A percentile compares a stretch with the other conserved stretches of the same genome.
Evolutionary conservation across 2,797 vertebrate species (phyloP).

Genomic region (Acipenser oxyrinchus): DNA sequence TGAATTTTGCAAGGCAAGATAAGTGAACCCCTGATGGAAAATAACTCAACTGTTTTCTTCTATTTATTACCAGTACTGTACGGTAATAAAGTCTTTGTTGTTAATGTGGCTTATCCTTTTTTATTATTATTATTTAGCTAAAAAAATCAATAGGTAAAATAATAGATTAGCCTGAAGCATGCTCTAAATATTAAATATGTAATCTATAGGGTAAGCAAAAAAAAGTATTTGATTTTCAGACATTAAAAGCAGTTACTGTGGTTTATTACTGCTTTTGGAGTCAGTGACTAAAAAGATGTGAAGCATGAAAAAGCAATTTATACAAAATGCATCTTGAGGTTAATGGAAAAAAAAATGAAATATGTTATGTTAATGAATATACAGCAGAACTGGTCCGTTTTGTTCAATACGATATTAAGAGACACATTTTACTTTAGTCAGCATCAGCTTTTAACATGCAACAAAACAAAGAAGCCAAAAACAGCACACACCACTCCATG

Average conservation of each 20-base stretch:
- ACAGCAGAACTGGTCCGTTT: background rate
- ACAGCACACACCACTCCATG: too few relatives aligned
- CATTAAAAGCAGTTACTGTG: background rate
- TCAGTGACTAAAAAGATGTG: background rate
- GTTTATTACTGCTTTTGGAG: background rate
- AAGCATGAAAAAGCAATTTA: background rate
- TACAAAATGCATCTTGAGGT: background rate
- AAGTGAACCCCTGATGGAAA: background rate
- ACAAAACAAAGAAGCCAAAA: too few relatives aligned
- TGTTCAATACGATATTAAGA: background rate
- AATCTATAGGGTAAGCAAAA: background rate
- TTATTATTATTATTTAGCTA: too few relatives aligned
- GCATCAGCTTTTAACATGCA: background rate
- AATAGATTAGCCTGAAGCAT: background rate
- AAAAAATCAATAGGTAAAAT: too few relatives aligned
- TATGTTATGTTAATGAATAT: too few relatives aligned
- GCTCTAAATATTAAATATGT: background rate
- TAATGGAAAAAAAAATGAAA: background rate
- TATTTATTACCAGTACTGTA: background rate
- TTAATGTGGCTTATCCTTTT: background rate
- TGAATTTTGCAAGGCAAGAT: background rate
- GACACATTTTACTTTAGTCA: background rate
- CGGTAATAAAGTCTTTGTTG: background rate
- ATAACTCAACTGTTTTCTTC: background rate
- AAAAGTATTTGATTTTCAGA: background rate